phyloP scores from a whole-genome alignment of 2,888 invertebrate species.

The Hyalella azteca region DNA sequence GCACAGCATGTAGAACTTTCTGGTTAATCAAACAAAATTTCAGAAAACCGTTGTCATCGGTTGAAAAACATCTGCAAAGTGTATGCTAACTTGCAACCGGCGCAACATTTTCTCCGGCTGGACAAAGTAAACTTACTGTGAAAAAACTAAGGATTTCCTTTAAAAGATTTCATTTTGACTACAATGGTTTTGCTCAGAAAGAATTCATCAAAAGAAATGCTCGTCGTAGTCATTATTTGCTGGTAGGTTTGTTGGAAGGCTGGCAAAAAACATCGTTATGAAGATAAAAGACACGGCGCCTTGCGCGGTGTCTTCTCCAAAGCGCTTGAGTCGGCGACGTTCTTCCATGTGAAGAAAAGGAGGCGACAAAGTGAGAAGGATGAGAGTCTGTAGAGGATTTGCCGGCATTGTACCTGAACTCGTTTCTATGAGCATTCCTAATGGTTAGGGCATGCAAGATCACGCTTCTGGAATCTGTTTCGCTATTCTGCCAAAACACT shows the following conservation, averaged over 20 bases:
- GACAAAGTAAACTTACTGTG: too few species aligned
- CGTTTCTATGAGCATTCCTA: slow-evolving; percentile 25
- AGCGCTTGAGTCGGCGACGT: background rate
- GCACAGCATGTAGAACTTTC: too few species aligned
- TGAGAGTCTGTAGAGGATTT: background rate
- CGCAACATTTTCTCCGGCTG: too few species aligned
- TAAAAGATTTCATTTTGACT: too few species aligned
- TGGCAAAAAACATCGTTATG: background rate
- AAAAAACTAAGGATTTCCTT: too few species aligned
- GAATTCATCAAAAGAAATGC: background rate
- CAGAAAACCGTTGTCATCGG: too few species aligned
- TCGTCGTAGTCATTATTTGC: slow-evolving; percentile 24
- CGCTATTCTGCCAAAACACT: background rate
- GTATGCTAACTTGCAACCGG: too few species aligned
- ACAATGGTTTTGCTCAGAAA: too few species aligned
- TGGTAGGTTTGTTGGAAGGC: background rate
- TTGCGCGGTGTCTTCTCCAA: background rate
- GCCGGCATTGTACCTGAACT: background rate
- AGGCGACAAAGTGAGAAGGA: background rate
- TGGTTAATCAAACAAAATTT: too few species aligned
- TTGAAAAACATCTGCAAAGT: too few species aligned
- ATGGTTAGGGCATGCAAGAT: slow-evolving; percentile 12
- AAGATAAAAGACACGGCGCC: background rate
- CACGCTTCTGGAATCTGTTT: slow-evolving; percentile 25
- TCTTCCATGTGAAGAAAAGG: background rate